These are phyloP conservation scores for Celastrina argiolus DNA, from an alignment of 2,888 invertebrate species.

Conservation along the genomic window DNA sequence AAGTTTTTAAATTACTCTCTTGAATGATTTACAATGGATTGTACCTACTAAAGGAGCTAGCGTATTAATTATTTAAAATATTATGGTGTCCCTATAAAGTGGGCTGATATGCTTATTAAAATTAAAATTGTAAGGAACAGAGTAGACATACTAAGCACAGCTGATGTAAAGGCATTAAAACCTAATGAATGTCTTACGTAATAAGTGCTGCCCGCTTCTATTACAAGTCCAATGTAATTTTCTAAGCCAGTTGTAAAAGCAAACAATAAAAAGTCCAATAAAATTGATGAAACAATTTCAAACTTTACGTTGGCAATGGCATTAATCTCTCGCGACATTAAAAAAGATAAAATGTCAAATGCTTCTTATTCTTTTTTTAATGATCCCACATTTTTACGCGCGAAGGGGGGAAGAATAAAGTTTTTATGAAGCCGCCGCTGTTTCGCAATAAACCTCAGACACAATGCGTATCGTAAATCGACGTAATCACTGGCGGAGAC, in stretches of 20 bases:
- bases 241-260: constrained; percentile 10
- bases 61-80: too few relatives aligned
- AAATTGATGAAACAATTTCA: constrained; percentile 5
- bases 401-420: constrained; percentile 36
- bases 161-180: not conserved
- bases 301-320: constrained; percentile 13
- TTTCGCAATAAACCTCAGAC: constrained; percentile 37
- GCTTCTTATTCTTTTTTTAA: constrained; percentile 14
- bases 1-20: too few relatives aligned
- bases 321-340: constrained; percentile 14
- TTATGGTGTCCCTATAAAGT: too few relatives aligned
- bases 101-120: too few relatives aligned
- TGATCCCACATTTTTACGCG: constrained; percentile 12
- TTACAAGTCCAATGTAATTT: not conserved
- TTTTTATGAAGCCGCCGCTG: constrained; percentile 40
- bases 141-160: too few relatives aligned
- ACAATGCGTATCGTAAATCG: constrained; percentile 42
- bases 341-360: constrained; percentile 11
- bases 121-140: not conserved
- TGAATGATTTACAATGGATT: too few relatives aligned
- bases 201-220: not conserved
- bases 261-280: constrained; percentile 7
- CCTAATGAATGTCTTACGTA: not conserved
- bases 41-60: too few relatives aligned
- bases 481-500: constrained; percentile 36